Conservation (phyloP, 2,797 vertebrate species). For the Sphenodon punctatus region DNA sequence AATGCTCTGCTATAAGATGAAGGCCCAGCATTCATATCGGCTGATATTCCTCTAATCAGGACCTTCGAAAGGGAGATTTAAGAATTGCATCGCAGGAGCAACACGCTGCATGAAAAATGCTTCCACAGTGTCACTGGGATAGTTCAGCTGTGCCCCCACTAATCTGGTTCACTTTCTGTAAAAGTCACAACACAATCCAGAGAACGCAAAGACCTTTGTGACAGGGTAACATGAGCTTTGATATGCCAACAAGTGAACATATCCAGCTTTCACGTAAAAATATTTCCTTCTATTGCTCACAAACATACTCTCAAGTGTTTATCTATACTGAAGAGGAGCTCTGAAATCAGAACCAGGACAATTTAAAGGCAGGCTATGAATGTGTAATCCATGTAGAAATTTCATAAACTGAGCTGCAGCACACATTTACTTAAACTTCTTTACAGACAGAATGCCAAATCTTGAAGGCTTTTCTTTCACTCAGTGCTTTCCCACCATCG, state of each 20-base stretch:
- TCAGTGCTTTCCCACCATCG: constrained; percentile 86
- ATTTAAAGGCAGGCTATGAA: constrained; percentile 36
- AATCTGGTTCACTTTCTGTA: neutral
- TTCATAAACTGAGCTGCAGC: constrained; percentile 65
- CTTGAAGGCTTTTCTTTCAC: constrained; percentile 76
- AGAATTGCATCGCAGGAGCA: neutral
- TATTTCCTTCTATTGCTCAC: neutral
- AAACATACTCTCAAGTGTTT: constrained; percentile 5
- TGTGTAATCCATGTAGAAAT: constrained; percentile 46
- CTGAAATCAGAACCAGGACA: constrained; percentile 9
- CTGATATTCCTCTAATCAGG: neutral
- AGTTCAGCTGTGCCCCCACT: neutral
- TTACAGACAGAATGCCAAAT: constrained; percentile 68
- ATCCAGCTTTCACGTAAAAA: constrained; percentile 13
- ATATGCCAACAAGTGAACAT: constrained; percentile 35
- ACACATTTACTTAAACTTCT: constrained; percentile 67
- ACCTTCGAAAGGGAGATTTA: neutral
- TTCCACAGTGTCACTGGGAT: neutral
- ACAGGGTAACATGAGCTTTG: neutral
- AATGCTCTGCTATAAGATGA: constrained; percentile 6
- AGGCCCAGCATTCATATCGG: neutral
- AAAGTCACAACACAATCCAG: constrained; percentile 13
- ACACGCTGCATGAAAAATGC: neutral
- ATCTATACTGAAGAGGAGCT: constrained; percentile 2
- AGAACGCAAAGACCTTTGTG: neutral